Evolutionary conservation across 1,140 invertebrate species (phyloP), one percentile per base, ranked within the genome.

Genomic region (Holcopasites calliopsidis): DNA sequence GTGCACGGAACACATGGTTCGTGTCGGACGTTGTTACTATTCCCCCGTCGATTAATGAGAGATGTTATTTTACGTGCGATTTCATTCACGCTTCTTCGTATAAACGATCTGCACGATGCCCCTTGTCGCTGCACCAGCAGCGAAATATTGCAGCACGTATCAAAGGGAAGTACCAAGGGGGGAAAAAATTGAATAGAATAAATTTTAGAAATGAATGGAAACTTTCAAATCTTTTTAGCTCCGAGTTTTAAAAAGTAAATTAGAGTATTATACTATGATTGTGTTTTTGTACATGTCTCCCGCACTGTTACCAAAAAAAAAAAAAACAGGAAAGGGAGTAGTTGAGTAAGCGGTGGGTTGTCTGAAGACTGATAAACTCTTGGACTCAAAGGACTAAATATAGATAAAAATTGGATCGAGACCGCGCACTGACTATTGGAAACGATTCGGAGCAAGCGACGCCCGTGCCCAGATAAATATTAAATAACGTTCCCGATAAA

Each of bases 361-460:
- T 28, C 21, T 21, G 28, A 21, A 35, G 28, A 26, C n/a, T 64
- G 80, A 83, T 83, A 83, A 83, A 83, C 80, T 83, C 38, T 83
- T 83, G 80, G 77, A 72, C 62, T 79, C 33, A 72, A 72, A 76
- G 68, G 76, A 87, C 82, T 74, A 86, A 79, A 38, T 58, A 47
- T 31, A 79, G 80, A 86, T 71, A 85, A 77, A 80, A 73, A 55
- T 79, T 26, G 26, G 57, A 62, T 58, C 1, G 23, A 49, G 23
- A 33, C 23, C 18, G 40, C n/a, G 4, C 23, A 50, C n/a, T 50
- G 44, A n/a, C 13, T 40, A 40, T 13, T 47, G 3, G 44, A n/a
- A n/a, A 47, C 44, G 44, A 47, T 47, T 47, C 16, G 16, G 44
- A 3, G n/a, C n/a, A n/a, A 44, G 18, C 42, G 42, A 10, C 42